Evolutionary conservation across 64 coral and sea anemone species (phyloP).

Genomic region (Actinia tenebrosa): DNA sequence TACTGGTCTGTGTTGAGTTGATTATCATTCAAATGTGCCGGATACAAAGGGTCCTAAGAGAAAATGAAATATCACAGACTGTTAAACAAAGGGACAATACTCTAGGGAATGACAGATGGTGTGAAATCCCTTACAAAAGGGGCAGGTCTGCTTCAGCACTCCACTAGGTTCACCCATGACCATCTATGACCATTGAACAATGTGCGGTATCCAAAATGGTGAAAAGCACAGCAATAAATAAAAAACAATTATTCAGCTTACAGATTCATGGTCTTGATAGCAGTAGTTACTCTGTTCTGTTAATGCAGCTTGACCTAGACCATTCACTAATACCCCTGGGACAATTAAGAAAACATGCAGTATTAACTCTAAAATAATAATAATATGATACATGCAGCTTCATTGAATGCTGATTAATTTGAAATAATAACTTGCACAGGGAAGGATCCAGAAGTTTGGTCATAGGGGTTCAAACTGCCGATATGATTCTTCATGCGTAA

Average conservation of each 20-base stretch:
- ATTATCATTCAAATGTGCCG: conserved; percentile 21
- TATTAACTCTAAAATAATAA: too few species aligned
- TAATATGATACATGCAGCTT: too few species aligned
- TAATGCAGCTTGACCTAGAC: conserved; percentile 27
- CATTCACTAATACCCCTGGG: conserved; percentile 40
- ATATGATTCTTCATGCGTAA: too few species aligned
- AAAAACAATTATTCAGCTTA: conserved; percentile 1
- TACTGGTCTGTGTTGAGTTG: conserved; percentile 34
- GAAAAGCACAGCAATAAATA: not conserved
- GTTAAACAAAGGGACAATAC: not conserved
- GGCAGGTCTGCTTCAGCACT: too few species aligned
- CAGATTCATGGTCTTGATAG: conserved; percentile 23
- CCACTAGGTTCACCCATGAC: too few species aligned
- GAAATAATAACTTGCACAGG: too few species aligned
- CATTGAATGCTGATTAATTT: too few species aligned
- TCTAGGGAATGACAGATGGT: not conserved
- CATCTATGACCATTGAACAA: too few species aligned
- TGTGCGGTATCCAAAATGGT: too few species aligned
- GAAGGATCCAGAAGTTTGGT: too few species aligned
- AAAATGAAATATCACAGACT: not conserved
- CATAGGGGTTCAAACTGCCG: too few species aligned
- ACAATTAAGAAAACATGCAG: not conserved
- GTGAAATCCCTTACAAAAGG: too few species aligned
- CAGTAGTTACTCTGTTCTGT: conserved; percentile 19
- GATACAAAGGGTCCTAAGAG: conserved; percentile 19